Evolutionary conservation across 1,140 invertebrate species (phyloP).

Genomic region (Pararge aegeria): DNA sequence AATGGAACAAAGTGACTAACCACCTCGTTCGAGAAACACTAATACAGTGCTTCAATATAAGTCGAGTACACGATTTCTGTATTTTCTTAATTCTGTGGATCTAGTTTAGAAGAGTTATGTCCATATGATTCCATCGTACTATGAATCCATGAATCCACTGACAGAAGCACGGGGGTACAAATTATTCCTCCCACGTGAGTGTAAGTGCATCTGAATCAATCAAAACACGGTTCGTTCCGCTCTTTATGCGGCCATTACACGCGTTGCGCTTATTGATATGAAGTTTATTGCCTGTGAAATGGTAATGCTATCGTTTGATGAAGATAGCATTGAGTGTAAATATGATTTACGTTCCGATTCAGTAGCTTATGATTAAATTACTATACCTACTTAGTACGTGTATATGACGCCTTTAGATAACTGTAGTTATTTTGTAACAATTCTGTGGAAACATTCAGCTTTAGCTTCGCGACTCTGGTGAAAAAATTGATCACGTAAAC

Average conservation of each 20-base stretch:
- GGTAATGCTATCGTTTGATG: conserved; percentile 18
- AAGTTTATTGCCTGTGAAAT: conserved; percentile 47
- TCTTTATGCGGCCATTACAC: conserved; percentile 47
- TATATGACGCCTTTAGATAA: too few relatives aligned
- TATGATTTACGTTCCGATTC: conserved; percentile 11
- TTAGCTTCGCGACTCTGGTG: too few relatives aligned
- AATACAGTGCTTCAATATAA: too few relatives aligned
- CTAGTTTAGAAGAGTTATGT: conserved; percentile 25
- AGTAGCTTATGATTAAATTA: not conserved
- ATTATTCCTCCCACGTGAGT: conserved; percentile 73
- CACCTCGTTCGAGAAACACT: too few relatives aligned
- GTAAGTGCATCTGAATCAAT: conserved; percentile 74
- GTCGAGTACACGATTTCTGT: too few relatives aligned
- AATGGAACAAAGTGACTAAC: too few relatives aligned
- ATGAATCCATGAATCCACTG: conserved; percentile 14
- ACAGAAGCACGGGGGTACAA: conserved; percentile 59
- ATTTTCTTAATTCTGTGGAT: not conserved
- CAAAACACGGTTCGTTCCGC: conserved; percentile 61
- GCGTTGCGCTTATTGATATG: conserved; percentile 54
- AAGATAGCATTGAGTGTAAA: conserved; percentile 21
- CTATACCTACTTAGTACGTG: not conserved
- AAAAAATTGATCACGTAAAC: too few relatives aligned
- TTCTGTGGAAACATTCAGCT: too few relatives aligned
- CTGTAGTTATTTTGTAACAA: too few relatives aligned
- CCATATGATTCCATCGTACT: conserved; percentile 34